Evolutionary conservation across 2,113 vertebrate genomes (phyloP).

Genomic region (Ceyx melanurus): DNA sequence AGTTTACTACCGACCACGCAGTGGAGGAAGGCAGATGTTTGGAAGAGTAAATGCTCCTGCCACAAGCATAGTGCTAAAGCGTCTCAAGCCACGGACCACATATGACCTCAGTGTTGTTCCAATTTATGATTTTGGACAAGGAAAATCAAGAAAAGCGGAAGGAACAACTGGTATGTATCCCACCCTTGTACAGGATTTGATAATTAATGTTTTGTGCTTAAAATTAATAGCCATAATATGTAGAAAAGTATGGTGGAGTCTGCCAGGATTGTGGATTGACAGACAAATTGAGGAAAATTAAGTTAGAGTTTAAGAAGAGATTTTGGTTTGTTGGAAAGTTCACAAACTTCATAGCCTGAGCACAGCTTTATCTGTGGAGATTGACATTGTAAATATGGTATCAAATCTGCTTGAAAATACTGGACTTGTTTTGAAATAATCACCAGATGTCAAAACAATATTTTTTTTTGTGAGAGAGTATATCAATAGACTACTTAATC

Average conservation of each 20-base stretch:
- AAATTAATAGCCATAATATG: background rate
- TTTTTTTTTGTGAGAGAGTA: background rate
- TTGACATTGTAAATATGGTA: background rate
- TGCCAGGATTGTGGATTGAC: background rate
- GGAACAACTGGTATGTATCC: slow-evolving; percentile 90
- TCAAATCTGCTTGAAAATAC: background rate
- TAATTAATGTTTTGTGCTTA: background rate
- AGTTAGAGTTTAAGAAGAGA: background rate
- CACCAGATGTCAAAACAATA: background rate
- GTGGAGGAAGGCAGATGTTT: slow-evolving; percentile 80
- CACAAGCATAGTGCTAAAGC: slow-evolving; percentile 82
- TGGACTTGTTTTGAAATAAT: background rate
- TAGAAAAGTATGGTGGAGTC: background rate
- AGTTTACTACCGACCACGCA: slow-evolving; percentile 79
- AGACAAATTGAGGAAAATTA: background rate
- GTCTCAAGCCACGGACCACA: slow-evolving; percentile 83
- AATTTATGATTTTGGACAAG: slow-evolving; percentile 88
- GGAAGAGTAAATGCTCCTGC: slow-evolving; percentile 77
- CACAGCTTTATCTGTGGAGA: background rate
- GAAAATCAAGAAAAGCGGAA: slow-evolving; percentile 93
- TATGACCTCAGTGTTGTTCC: slow-evolving; percentile 89
- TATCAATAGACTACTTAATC: background rate
- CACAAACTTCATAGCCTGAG: background rate
- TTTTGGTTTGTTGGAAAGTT: background rate
- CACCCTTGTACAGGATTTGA: background rate